Evolutionary conservation across 1,140 invertebrate species (phyloP).

Genomic region (Frieseomelitta varia): DNA sequence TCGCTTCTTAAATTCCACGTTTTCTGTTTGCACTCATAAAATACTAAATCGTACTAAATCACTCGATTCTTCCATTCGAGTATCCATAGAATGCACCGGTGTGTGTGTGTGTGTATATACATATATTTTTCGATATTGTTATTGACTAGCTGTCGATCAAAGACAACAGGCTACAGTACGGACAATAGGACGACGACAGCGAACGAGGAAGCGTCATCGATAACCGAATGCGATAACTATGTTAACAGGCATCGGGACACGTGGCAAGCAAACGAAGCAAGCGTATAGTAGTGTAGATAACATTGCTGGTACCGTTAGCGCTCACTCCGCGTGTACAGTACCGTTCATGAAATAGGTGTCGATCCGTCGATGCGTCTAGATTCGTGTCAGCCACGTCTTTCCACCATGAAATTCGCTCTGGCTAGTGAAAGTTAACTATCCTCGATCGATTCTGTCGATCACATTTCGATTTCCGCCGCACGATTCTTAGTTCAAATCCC

Average conservation of each 20-base stretch:
- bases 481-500: background rate
- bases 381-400: conserved; percentile 2
- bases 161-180: background rate
- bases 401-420: background rate
- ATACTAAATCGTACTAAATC: too few species aligned
- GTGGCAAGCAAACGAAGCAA: conserved; percentile 34
- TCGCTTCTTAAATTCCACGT: too few species aligned
- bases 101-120: too few species aligned
- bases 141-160: too few species aligned
- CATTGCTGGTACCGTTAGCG: conserved; percentile 59
- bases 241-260: conserved; percentile 56
- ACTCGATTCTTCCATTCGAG: too few species aligned
- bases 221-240: conserved; percentile 60
- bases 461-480: background rate
- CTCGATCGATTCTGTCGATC: background rate
- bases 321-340: conserved; percentile 16
- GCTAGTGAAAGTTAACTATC: conserved; percentile 18
- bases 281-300: conserved; percentile 46
- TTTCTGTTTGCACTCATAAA: too few species aligned
- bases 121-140: background rate
- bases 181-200: background rate
- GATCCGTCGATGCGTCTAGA: conserved; percentile 6
- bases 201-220: conserved; percentile 3
- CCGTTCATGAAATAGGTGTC: conserved; percentile 38
- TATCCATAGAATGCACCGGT: background rate